Percentiles rank a stretch among this genome's conserved stretches.
Evolutionary conservation across 2,113 vertebrate genomes (phyloP).

Genomic region (Puffinus mauretanicus): DNA sequence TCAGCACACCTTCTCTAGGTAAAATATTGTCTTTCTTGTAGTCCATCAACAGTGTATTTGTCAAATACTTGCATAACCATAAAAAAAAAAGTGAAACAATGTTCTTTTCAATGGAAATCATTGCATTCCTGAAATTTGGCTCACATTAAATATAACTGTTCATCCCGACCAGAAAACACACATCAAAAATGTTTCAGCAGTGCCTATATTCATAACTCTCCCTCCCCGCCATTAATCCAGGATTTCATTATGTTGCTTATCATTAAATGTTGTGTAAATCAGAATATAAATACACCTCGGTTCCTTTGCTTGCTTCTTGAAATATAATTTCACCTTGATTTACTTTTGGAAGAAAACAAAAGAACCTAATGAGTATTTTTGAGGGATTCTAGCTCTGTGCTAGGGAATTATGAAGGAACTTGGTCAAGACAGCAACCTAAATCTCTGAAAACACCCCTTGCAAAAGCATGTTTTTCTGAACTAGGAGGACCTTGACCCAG

Average conservation of each 20-base stretch:
- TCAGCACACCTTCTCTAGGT: background rate
- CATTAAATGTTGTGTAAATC: background rate
- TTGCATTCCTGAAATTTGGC: background rate
- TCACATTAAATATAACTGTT: background rate
- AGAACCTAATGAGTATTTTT: background rate
- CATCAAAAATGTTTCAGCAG: background rate
- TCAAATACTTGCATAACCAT: background rate
- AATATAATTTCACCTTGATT: background rate
- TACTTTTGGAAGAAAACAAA: background rate
- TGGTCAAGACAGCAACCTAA: background rate
- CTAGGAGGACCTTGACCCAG: background rate
- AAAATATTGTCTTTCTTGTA: background rate
- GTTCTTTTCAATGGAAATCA: background rate
- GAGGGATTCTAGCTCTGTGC: background rate
- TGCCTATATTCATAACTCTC: background rate
- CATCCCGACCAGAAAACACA: background rate
- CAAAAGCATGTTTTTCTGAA: background rate
- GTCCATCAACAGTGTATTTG: accelerated
- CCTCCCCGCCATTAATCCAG: background rate
- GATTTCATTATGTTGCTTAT: background rate
- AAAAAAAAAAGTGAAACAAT: background rate
- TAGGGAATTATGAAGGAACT: background rate
- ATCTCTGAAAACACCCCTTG: background rate
- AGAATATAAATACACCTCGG: background rate
- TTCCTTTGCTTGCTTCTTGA: background rate